Base-by-base conservation (phyloP, 2,888 invertebrate genomes). In the Orthonychiurus folsomi region DNA sequence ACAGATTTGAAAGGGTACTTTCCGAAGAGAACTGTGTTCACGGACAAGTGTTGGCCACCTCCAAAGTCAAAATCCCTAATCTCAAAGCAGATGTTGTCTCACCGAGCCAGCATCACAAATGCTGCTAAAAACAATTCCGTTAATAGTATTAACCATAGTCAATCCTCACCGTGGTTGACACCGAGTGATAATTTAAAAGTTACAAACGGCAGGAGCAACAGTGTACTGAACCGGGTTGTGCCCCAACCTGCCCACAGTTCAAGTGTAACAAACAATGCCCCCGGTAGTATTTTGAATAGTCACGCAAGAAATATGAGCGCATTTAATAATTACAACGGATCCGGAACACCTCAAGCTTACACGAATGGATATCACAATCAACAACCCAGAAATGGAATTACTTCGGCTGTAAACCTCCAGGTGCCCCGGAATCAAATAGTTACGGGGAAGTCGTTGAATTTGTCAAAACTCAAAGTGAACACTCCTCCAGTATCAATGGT, bases 1-100 rank as follows among this genome's bases (percentile, higher is more conserved):
- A 85, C 87, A 50, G 92, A 93, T 78, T 90, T 93, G 73, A 89
- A 89, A 76, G 88, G 88, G 76, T 92, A 92, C 76, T 92, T 93
- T 74, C 91, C 91, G 0, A 88, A 88, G 9, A 89, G 89, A 25
- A 92, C 92, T 0, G 85, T 87, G 73, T 93, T 93, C 75, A 59
- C 62, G 1, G 92, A 93, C 76, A 91, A 92, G 74, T 93, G 92
- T 77, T 93, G 93, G 93, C 93, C 93, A 0, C 55, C 60, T 20
- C 56, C 68, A 18, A 68, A 66, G 61, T 57, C 62, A 15, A 72
- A 72, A 55, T 67, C 70, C 18, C 53, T 72, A 24, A 56, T 72
- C 2, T 66, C 71, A 3, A 69, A 68, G 47, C 66, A 68, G 23
- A 21, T 23, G 52, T 9, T 52, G 21, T 12, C 52, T 5, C 5